Evolutionary conservation across 37 sponge, comb jelly and placozoan species (phyloP), one percentile per base, ranked within the genome.

Genomic region (Sycon ciliatum): DNA sequence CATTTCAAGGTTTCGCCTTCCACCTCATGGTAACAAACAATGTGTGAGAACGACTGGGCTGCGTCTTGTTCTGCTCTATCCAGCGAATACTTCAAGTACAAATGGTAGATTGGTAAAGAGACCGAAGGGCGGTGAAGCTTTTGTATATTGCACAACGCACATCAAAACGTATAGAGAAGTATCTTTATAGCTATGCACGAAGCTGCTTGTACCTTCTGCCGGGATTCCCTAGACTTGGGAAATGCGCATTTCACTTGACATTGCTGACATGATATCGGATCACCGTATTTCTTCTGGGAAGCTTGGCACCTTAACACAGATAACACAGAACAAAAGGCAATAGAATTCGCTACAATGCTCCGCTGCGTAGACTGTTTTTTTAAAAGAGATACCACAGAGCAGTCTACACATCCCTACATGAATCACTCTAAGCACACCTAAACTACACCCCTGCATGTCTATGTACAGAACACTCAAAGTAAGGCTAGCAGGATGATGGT

Each of bases 211-310:
- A 88, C 89, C 78, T 89, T 89, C 64, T 69, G 70, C 60, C 78
- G 81, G 32, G 69, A n/a, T 0, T 85, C 81, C 2, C 76, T 76
- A 1, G 80, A 74, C 40, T 82, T 85, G 23, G 22, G n/a, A 76
- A 89, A 89, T n/a, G 90, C 90, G 80, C 90, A 82, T 29, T 54
- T 74, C 38, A 76, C 30, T 34, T 76, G 76, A 49, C 90, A 89
- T 26, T 79, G 61, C 20, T 89, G 83, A 77, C 90, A 89, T 2
- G 49, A 3, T 1, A 82, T 56, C 1, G 90, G 90, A 13, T 68
- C 11, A 16, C 90, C 86, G 64, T 89, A 89, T 34, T 85, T 85
- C 73, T 73, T 80, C 68, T 85, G 82, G 7, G 86, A 85, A 35
- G 79, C 77, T 29, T 22, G 26, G 69, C 90, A 89, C 38, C 90